Base-by-base conservation (phyloP, 2,113 vertebrate genomes). In the Corydoras sp. region DNA sequence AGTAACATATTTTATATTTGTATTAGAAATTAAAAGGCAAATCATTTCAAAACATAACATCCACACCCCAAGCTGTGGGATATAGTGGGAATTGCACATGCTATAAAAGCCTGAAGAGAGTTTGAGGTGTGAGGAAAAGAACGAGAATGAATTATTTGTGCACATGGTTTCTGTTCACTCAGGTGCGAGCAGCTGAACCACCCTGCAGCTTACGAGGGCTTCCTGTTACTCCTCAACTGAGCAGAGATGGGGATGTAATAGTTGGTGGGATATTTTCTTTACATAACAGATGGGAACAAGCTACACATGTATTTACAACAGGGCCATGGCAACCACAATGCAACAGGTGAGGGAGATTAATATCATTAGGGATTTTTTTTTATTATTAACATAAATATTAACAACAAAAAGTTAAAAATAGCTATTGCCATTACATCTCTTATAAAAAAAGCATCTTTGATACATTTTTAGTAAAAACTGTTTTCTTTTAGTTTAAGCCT, bases 241-340 rank as follows among this genome's bases (percentile, higher is more conserved):
- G 61, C 29, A 81, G 58, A 69, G 82, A 80, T 63, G 82, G 82
- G 2, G 80, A 81, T 61, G 64, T 83, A 11, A 77, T 72, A 18
- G 79, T 81, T 51, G 82, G 82, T 29, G 82, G 82, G 24, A 74
- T 83, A n/a, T 83, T 83, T 51, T 83, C 80, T 51, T 58, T 82
- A 30, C 80, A 82, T 51, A 73, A 71, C 48, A 81, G 75, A 65
- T 83, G 78, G 78, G 71, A 75, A 5, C 64, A 80, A 50, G 68
- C 29, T 1, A 72, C 63, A 54, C 65, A 61, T 15, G 69, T 51
- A 9, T 83, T 81, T 59, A 72, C 75, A 51, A 71, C 68, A 18
- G 73, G 66, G 62, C 80, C 82, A 62, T 59, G 62, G 13, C 50
- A 31, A 35, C 77, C 73, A 61, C 70, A 75, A 66, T 83, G 82